Conservation (phyloP, 2,888 invertebrate genomes). For the Trilocha varians region DNA sequence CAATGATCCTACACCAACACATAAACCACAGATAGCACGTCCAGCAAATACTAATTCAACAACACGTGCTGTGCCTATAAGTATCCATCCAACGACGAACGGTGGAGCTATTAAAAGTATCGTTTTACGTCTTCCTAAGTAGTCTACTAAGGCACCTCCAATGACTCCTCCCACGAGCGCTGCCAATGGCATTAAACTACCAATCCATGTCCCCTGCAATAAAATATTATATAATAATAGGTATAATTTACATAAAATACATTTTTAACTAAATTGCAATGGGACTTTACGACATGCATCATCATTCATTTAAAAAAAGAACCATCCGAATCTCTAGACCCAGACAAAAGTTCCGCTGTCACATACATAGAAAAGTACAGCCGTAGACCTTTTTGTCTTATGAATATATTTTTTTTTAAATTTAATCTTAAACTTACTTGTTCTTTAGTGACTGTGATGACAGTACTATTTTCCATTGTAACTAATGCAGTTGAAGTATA, state of each 20-base stretch:
- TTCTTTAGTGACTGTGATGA: slow-evolving; percentile 72
- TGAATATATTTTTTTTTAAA: too few species aligned
- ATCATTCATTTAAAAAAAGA: too few species aligned
- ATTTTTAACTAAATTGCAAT: not conserved
- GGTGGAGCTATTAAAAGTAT: slow-evolving; percentile 85
- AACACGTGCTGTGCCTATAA: slow-evolving; percentile 83
- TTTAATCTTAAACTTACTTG: slow-evolving; percentile 61
- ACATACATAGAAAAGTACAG: too few species aligned
- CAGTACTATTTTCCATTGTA: slow-evolving; percentile 78
- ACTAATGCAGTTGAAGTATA: slow-evolving; percentile 91
- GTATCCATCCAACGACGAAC: slow-evolving; percentile 86
- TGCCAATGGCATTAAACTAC: slow-evolving; percentile 89
- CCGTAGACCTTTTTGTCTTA: too few species aligned
- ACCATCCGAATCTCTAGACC: too few species aligned
- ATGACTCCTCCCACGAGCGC: slow-evolving; percentile 88
- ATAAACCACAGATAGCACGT: slow-evolving; percentile 87
- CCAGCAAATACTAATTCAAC: slow-evolving; percentile 84
- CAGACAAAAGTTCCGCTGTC: too few species aligned
- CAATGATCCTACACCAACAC: slow-evolving; percentile 90
- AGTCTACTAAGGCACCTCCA: slow-evolving; percentile 89
- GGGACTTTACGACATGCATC: too few species aligned
- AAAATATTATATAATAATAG: slow-evolving; percentile 4
- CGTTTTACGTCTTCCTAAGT: slow-evolving; percentile 87
- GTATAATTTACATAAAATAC: slow-evolving; percentile 1
- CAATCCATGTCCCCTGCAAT: slow-evolving; percentile 87